Evolutionary conservation across 2,113 vertebrate genomes (phyloP).

Genomic region (Channa argus): DNA sequence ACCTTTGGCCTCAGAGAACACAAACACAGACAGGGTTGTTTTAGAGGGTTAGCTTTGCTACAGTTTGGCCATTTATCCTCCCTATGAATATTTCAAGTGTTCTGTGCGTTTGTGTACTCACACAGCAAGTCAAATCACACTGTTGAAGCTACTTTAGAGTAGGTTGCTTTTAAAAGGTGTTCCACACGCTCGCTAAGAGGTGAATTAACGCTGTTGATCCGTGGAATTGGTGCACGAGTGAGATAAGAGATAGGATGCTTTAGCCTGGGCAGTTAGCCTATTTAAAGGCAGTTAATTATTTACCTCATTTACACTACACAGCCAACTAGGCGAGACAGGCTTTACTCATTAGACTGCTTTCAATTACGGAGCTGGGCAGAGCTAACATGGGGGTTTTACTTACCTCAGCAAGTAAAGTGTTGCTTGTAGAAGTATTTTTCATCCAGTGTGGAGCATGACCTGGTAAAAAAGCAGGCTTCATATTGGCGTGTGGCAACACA

Average conservation of each 20-base stretch:
- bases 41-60: slow-evolving; percentile 9
- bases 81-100: slow-evolving; percentile 51
- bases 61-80: slow-evolving; percentile 7
- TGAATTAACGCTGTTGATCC: slow-evolving; percentile 48
- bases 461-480: slow-evolving; percentile 21
- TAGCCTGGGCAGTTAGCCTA: slow-evolving; percentile 66
- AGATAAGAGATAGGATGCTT: slow-evolving; percentile 74
- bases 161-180: slow-evolving; percentile 36
- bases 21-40: slow-evolving; percentile 14
- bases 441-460: slow-evolving; percentile 16
- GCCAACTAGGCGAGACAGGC: slow-evolving; percentile 5
- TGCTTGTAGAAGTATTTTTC: slow-evolving; percentile 23
- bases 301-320: slow-evolving; percentile 72
- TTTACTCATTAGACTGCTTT: slow-evolving; percentile 63
- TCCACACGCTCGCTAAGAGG: slow-evolving; percentile 17
- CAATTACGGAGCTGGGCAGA: slow-evolving; percentile 33
- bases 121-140: neutral
- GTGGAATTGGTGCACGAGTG: slow-evolving; percentile 56
- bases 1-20: slow-evolving; percentile 6
- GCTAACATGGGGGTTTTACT: slow-evolving; percentile 32
- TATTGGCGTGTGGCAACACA: slow-evolving; percentile 41
- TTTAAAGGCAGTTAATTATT: slow-evolving; percentile 76
- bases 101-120: slow-evolving; percentile 21
- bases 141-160: slow-evolving; percentile 3
- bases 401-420: neutral